These are phyloP conservation scores for Andrena cerasifolii DNA, from an alignment of 1,140 invertebrate species.

Conservation along the genomic window DNA sequence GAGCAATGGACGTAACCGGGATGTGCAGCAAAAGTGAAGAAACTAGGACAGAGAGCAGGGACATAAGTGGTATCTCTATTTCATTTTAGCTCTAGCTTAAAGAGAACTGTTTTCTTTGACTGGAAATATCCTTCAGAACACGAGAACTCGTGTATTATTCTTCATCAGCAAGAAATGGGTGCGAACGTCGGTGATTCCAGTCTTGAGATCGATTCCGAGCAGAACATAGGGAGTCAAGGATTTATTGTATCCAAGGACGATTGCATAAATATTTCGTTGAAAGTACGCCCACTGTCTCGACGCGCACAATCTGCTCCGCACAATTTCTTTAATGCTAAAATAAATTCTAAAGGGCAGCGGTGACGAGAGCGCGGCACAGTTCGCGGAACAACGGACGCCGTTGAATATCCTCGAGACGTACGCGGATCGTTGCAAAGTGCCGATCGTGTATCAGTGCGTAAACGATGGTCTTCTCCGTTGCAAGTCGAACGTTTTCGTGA, in stretches of 20 bases:
- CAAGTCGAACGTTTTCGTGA: slow-evolving; percentile 46
- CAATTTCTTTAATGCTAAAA: too few species aligned
- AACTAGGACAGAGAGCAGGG: neutral
- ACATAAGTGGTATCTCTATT: neutral
- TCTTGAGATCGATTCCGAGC: neutral
- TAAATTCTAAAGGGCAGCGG: slow-evolving; percentile 30
- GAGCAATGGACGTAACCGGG: too few species aligned
- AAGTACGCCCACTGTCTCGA: slow-evolving; percentile 10
- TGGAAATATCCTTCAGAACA: neutral
- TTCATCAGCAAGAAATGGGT: neutral
- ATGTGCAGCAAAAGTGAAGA: neutral
- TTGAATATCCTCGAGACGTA: slow-evolving; percentile 48
- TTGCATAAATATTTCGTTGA: neutral
- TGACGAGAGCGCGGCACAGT: neutral
- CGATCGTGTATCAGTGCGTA: slow-evolving; percentile 34
- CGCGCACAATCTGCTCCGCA: too few species aligned
- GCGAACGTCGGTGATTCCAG: neutral
- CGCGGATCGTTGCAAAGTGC: slow-evolving; percentile 45
- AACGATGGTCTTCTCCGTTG: neutral
- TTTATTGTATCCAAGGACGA: neutral
- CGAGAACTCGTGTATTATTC: slow-evolving; percentile 8
- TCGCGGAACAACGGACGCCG: neutral
- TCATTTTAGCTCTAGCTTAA: neutral
- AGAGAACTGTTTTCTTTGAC: neutral
- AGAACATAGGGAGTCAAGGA: neutral